Evolutionary conservation across 2,113 vertebrate genomes (phyloP), one percentile per base, ranked within the genome.

Genomic region (Lutjanus erythropterus): DNA sequence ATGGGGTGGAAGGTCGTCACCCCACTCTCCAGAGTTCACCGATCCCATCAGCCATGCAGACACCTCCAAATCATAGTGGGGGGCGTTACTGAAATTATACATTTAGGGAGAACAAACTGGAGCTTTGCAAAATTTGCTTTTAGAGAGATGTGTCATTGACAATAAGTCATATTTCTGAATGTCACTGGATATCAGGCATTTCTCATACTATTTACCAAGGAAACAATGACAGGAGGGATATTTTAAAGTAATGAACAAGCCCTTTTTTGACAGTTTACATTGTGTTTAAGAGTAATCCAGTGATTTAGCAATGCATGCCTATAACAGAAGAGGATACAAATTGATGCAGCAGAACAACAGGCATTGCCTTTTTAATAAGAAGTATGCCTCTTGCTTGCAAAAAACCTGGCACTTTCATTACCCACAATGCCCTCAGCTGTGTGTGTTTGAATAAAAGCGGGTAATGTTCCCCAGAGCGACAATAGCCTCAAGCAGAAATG

Each of bases 1-100:
- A 96, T 96, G 95, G 91, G 95, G 94, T 95, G 87, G 94, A 91
- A 95, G 95, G 94, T 95, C 92, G 16, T 85, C 86, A 94, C 92
- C 93, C 91, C 90, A 94, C 90, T 94, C 93, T 88, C 78, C 69
- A 84, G 91, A 92, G 93, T 94, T 93, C 92, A 93, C 79, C 59
- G 83, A 93, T 93, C 91, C 91, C 88, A 95, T 93, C 94, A 93
- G 91, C 87, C 83, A 87, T 88, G 85, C 91, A 92, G 91, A 91
- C 92, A 91, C 88, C 80, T 92, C 87, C 84, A 83, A 86, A 89
- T 87, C 87, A 89, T 81, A 84, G 71, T 23, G 47, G 41, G 58
- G 44, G 64, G 49, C 52, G 25, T 79, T 16, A 46, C 59, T 70
- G 47, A 91, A 90, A 92, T 92, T 58, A 88, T 90, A 84, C 70